Evolutionary conservation across 1,140 invertebrate species (phyloP).

Genomic region (Pogonomyrmex californicus): DNA sequence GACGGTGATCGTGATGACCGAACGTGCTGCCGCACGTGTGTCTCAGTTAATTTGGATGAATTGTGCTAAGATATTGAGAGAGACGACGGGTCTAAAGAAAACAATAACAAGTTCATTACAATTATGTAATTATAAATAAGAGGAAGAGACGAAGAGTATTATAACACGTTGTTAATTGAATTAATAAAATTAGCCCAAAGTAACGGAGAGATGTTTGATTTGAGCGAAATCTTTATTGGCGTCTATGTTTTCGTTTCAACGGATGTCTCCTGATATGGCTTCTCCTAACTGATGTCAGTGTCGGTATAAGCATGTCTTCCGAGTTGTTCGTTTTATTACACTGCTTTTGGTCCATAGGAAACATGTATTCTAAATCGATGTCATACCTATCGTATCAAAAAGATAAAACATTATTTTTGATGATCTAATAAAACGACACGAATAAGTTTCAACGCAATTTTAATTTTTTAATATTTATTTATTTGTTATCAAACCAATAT

Average conservation of each 20-base stretch:
- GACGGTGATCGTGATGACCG: slow-evolving; percentile 74
- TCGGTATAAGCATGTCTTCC: slow-evolving; percentile 76
- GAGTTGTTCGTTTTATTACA: slow-evolving; percentile 84
- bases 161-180: slow-evolving; percentile 87
- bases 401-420: slow-evolving; percentile 19
- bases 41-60: slow-evolving; percentile 80
- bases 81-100: slow-evolving; percentile 86
- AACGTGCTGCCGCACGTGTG: slow-evolving; percentile 79
- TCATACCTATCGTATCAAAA: slow-evolving; percentile 88
- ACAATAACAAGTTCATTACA: slow-evolving; percentile 86
- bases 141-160: slow-evolving; percentile 86
- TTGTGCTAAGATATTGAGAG: slow-evolving; percentile 83
- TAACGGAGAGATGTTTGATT: slow-evolving; percentile 65
- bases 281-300: slow-evolving; percentile 71
- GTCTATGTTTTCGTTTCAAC: slow-evolving; percentile 82
- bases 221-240: slow-evolving; percentile 22
- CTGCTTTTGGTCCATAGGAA: slow-evolving; percentile 92
- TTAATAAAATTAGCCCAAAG: slow-evolving; percentile 87
- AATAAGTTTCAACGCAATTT: neutral
- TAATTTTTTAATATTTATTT: slow-evolving; percentile 1
- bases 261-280: slow-evolving; percentile 80
- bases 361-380: slow-evolving; percentile 94
- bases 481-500: neutral
- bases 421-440: slow-evolving; percentile 47
- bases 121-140: slow-evolving; percentile 87